A percentile compares a stretch with the other conserved stretches of the same genome.
Evolutionary conservation across 2,888 invertebrate species (phyloP).

Genomic region (Pachycephus smyrnensis): DNA sequence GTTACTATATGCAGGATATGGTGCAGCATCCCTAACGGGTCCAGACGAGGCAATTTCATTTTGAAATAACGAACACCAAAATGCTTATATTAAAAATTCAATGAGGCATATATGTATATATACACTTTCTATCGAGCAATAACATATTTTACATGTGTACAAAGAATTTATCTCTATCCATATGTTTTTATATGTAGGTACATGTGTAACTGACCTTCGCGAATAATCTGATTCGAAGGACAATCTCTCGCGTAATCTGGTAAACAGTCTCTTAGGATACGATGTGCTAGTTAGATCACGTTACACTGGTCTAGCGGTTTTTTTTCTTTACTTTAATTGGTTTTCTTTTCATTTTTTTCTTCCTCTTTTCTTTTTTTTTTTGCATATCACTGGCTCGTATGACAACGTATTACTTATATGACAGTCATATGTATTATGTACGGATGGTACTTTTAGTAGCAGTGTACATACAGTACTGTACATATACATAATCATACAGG

Average conservation of each 20-base stretch:
- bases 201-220: too few species aligned
- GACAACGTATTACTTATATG: neutral
- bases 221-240: too few species aligned
- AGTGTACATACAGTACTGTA: too few species aligned
- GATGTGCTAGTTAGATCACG: slow-evolving; percentile 51
- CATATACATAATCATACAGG: too few species aligned
- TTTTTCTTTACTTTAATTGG: slow-evolving; percentile 31
- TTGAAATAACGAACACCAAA: neutral
- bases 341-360: neutral
- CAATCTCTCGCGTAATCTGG: slow-evolving; percentile 15
- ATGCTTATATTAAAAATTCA: too few species aligned
- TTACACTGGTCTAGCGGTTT: slow-evolving; percentile 41
- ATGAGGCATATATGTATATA: too few species aligned
- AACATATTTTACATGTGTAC: too few species aligned
- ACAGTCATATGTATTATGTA: neutral
- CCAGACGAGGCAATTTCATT: neutral
- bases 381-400: neutral
- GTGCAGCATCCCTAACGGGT: neutral
- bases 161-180: too few species aligned
- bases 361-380: neutral
- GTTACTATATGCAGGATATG: neutral
- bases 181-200: too few species aligned
- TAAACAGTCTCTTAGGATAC: slow-evolving; percentile 23
- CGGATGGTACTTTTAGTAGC: neutral
- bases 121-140: too few species aligned